phyloP scores from a whole-genome alignment of 2,113 vertebrate species.

The Tichodroma muraria region DNA sequence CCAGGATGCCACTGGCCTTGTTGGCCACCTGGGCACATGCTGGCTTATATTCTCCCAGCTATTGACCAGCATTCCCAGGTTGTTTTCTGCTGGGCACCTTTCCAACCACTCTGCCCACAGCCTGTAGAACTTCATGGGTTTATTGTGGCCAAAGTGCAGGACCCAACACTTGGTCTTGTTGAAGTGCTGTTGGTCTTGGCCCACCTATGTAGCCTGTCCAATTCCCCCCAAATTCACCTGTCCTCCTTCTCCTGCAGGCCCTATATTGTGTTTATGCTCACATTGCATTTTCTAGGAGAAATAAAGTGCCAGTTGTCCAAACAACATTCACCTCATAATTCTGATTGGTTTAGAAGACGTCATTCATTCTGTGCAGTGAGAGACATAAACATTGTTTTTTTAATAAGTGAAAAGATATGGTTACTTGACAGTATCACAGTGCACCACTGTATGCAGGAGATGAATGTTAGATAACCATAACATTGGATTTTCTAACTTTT shows the following conservation, averaged over 20 bases:
- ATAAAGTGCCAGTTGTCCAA: neutral
- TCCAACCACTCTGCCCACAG: neutral
- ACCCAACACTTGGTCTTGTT: neutral
- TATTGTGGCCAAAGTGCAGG: neutral
- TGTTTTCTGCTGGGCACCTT: neutral
- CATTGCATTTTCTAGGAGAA: neutral
- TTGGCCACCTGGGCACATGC: neutral
- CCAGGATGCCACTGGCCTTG: neutral
- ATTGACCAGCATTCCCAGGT: neutral
- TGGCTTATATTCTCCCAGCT: neutral
- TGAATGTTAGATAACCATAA: neutral
- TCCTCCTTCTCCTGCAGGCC: neutral
- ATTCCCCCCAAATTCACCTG: neutral
- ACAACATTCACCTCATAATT: neutral
- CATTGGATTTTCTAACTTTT: neutral
- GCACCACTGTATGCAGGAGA: neutral
- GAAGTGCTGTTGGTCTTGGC: neutral
- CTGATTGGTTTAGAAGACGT: neutral
- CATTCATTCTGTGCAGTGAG: neutral
- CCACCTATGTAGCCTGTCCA: neutral
- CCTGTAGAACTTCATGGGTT: neutral
- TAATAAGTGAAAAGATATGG: neutral
- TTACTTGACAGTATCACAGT: neutral
- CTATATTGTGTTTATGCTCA: rapidly evolving
- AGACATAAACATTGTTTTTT: neutral